Evolutionary conservation across 2,113 vertebrate species (phyloP).

Genomic region (Echinops telfairi): DNA sequence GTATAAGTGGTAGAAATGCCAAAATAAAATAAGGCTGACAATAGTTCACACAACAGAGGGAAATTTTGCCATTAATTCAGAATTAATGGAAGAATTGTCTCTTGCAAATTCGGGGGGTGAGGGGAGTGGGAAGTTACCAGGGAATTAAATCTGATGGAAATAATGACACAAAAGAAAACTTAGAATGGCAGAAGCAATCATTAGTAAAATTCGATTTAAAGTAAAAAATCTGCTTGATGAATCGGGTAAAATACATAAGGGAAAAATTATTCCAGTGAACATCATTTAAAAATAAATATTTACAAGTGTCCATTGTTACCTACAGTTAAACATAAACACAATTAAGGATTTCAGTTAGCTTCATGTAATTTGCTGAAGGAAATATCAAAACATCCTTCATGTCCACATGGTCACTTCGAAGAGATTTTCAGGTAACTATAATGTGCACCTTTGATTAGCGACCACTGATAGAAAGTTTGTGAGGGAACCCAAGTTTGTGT

Average conservation of each 20-base stretch:
- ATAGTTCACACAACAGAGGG: neutral
- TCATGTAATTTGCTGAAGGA: neutral
- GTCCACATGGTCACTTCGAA: neutral
- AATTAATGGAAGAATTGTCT: neutral
- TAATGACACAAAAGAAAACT: neutral
- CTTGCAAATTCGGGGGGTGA: neutral
- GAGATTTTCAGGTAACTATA: neutral
- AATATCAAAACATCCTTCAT: neutral
- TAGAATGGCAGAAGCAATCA: neutral
- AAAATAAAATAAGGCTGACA: neutral
- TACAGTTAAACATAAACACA: neutral
- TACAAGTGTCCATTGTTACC: too few relatives aligned
- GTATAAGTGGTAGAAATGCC: neutral
- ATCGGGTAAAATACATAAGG: neutral
- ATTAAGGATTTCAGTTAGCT: neutral
- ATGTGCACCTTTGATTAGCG: too few relatives aligned
- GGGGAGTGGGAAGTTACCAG: neutral
- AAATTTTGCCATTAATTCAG: neutral
- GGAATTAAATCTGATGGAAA: neutral
- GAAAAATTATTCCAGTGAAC: neutral
- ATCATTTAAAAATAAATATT: neutral
- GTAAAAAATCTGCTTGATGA: neutral
- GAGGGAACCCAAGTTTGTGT: neutral
- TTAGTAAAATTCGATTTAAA: neutral
- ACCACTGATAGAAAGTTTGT: neutral